Conservation (phyloP, 2,797 vertebrate genomes). For the Psittacula echo region DNA sequence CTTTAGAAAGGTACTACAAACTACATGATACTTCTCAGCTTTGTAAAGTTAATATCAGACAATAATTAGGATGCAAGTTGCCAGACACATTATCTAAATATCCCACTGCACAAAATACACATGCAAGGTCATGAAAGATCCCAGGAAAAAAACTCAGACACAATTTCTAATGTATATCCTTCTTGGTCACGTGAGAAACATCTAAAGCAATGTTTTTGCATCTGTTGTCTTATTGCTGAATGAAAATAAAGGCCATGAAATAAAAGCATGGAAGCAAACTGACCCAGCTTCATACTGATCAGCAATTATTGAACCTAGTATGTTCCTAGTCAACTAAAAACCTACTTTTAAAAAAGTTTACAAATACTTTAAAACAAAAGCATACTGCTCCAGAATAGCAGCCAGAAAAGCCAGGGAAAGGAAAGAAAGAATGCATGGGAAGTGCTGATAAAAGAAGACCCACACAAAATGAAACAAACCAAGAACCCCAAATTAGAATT, state of each 20-base stretch:
- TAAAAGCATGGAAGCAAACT: neutral
- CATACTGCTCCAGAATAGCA: neutral
- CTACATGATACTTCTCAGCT: neutral
- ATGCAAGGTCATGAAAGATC: neutral
- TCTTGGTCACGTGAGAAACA: neutral
- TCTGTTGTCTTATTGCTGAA: neutral
- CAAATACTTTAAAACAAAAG: neutral
- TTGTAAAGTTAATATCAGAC: neutral
- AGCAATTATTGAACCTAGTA: neutral
- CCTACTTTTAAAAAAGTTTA: neutral
- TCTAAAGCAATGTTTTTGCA: neutral
- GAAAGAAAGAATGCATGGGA: neutral
- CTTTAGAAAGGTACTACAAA: neutral
- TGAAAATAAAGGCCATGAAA: neutral
- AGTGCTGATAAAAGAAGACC: neutral
- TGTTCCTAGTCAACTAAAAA: neutral
- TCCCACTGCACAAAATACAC: neutral
- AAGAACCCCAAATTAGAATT: slow-evolving; percentile 34
- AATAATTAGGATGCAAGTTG: neutral
- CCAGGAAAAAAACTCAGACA: neutral
- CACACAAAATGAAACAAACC: neutral
- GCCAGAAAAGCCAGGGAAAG: neutral
- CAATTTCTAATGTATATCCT: neutral
- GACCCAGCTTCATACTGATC: neutral
- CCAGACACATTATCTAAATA: neutral